These are phyloP conservation scores for Drosophila tani DNA, from an alignment of 1,140 invertebrate genomes.

Conservation along the genomic window DNA sequence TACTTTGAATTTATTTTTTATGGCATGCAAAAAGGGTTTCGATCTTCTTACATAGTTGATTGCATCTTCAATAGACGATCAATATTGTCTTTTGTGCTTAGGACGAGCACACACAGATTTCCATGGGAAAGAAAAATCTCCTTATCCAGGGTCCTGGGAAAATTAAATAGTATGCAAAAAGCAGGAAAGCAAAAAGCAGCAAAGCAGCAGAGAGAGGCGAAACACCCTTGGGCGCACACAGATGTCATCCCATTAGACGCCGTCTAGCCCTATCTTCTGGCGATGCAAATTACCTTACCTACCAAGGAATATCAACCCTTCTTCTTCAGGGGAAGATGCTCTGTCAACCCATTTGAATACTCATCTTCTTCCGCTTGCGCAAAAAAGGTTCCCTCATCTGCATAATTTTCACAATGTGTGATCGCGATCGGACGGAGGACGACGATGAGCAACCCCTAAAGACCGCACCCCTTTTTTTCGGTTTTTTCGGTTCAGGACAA, in stretches of 20 bases:
- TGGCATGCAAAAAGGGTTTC: slow-evolving; percentile 60
- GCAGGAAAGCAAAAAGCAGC: slow-evolving; percentile 15
- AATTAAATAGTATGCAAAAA: slow-evolving; percentile 83
- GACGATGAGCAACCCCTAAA: slow-evolving; percentile 57
- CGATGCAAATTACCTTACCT: slow-evolving; percentile 79
- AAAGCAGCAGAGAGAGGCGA: slow-evolving; percentile 5
- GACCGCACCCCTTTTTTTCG: slow-evolving; percentile 55
- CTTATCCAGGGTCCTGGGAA: slow-evolving; percentile 71
- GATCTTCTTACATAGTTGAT: slow-evolving; percentile 71
- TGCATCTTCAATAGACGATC: slow-evolving; percentile 81
- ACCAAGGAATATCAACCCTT: slow-evolving; percentile 55
- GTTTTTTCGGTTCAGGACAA: slow-evolving; percentile 41
- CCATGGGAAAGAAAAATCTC: slow-evolving; percentile 78
- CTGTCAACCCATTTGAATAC: slow-evolving; percentile 75
- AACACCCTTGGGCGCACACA: slow-evolving; percentile 54
- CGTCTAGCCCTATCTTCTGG: slow-evolving; percentile 58
- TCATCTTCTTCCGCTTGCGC: slow-evolving; percentile 66
- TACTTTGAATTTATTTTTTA: slow-evolving; percentile 73
- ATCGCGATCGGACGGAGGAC: slow-evolving; percentile 33
- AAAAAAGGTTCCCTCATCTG: slow-evolving; percentile 72
- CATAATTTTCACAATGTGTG: slow-evolving; percentile 81
- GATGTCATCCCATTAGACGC: slow-evolving; percentile 79
- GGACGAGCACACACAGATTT: slow-evolving; percentile 46
- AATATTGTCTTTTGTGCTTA: slow-evolving; percentile 83
- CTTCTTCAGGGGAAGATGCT: slow-evolving; percentile 49